Conservation (phyloP, 92 coral and sea anemone species). For the Phymanthus crucifer region DNA sequence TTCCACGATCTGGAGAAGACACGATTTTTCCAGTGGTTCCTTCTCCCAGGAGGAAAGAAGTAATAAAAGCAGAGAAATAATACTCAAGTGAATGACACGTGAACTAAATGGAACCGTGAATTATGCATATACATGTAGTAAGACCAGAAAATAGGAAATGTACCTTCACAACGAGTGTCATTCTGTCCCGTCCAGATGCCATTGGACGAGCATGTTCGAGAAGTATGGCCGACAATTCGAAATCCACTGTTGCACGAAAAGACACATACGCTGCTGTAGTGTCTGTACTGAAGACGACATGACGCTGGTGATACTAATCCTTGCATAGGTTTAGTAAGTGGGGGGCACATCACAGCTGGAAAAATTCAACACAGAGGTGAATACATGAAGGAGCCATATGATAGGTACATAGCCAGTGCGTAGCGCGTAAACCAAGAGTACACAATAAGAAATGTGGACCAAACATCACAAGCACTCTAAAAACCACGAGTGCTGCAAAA, state of each 20-base stretch:
- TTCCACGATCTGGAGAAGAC: no score
- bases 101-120: no score
- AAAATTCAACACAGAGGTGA: no score
- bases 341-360: constrained; percentile 31
- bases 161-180: constrained; percentile 52
- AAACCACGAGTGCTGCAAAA: no score
- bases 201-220: constrained; percentile 30
- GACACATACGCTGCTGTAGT: constrained; percentile 33
- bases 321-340: constrained; percentile 22
- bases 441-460: no score
- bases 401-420: no score
- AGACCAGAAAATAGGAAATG: neutral
- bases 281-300: constrained; percentile 31
- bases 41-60: no score
- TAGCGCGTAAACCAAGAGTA: no score
- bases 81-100: no score
- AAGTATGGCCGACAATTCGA: constrained; percentile 33
- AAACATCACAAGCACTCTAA: no score
- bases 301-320: constrained; percentile 35
- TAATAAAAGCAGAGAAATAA: neutral
- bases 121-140: no score
- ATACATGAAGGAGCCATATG: neutral
- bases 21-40: no score
- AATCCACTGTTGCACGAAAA: constrained; percentile 40
- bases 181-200: constrained; percentile 53